Conservation (phyloP, 2,113 vertebrate species). For the Pangasianodon hypophthalmus region DNA sequence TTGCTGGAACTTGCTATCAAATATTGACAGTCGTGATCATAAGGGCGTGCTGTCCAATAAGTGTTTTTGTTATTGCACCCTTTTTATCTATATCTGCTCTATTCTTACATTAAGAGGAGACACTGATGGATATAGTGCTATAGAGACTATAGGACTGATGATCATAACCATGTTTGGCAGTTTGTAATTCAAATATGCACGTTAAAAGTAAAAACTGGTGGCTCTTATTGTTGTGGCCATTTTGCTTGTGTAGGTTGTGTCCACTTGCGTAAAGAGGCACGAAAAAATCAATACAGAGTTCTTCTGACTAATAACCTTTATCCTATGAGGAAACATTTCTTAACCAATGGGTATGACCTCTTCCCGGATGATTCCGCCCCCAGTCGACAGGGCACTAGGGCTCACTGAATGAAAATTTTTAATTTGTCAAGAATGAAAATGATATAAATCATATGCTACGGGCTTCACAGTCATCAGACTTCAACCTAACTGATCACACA, state of each 20-base stretch:
- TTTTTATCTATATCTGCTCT: neutral
- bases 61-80: neutral
- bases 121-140: neutral
- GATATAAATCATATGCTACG: neutral
- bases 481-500: neutral
- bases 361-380: neutral
- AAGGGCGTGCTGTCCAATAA: neutral
- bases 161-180: neutral
- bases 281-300: neutral
- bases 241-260: neutral
- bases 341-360: neutral
- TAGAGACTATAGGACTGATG: neutral
- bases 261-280: neutral
- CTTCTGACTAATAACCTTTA: neutral
- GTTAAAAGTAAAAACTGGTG: neutral
- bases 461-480: neutral
- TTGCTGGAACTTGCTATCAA: neutral
- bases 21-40: neutral
- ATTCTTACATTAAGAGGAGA: neutral
- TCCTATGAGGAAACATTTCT: neutral
- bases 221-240: neutral
- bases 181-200: neutral
- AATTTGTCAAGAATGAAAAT: neutral
- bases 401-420: neutral
- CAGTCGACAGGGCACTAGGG: neutral